Evolutionary conservation across 2,797 vertebrate genomes (phyloP), one percentile per base, ranked within the genome.

Genomic region (Margarornis squamiger): DNA sequence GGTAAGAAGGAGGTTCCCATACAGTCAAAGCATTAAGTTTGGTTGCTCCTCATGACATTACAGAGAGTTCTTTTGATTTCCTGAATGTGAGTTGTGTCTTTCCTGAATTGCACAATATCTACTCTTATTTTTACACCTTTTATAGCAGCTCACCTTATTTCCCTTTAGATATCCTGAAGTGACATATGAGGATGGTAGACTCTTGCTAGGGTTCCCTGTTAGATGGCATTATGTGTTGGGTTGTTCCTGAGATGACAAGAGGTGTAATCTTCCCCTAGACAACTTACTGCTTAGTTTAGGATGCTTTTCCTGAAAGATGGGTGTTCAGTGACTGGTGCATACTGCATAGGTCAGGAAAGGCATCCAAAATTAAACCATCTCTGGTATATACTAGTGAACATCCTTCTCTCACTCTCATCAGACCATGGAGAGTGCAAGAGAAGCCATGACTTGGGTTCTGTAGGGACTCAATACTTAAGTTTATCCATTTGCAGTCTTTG

Each of bases 151-250:
- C n/a, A 45, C 30, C 10, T 87, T 73, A 8, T 57, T 85, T 76
- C 29, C 8, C 10, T 79, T 70, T 30, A 73, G 52, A 14, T 27
- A 66, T 30, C 20, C 48, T 70, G 23, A 51, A 67, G 8, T 0
- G 10, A 34, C 26, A 12, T 0, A 0, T 71, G 30, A 67, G 21
- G 18, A 12, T 58, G n/a, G 6, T 14, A 30, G 59, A 13, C n/a
- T 38, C 30, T 34, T 82, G n/a, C 21, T 85, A 30, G 32, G 39
- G 18, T 22, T 43, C 48, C 32, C 23, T 52, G 5, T 52, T 32
- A 45, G 19, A 21, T n/a, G 23, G 30, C 10, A 80, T 43, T 46
- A 20, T 67, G 29, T 78, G 10, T 58, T 86, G 70, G 8, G 52
- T 7, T 79, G 15, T 86, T 52, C 58, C 38, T n/a, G 70, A 66